Base-by-base conservation (phyloP, 2,888 invertebrate species). In the Phorcus lineatus region DNA sequence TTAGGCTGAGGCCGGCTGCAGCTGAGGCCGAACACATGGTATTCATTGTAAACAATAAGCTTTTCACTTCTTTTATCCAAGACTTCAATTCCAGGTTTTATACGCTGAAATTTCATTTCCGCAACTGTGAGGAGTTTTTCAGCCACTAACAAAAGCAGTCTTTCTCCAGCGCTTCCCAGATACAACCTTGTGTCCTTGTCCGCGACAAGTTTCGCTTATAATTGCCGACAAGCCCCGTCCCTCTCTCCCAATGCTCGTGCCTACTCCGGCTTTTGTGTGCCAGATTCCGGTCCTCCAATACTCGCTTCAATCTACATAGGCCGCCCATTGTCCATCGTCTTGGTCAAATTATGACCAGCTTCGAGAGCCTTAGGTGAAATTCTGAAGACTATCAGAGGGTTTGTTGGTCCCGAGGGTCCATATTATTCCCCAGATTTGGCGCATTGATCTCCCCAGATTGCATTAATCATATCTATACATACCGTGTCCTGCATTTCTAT, bases 41-140 rank as follows among this genome's bases (percentile, higher is more conserved):
- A 80, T 80, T 80, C 67, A 80, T 28, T 22, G 67, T 67, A 80
- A 77, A 80, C 80, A 80, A 80, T 80, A 67, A 76, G 62, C 79
- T 79, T 79, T 79, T 79, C 79, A 79, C 57, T 53, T 79, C 79
- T 79, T 76, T 76, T 80, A 67, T 77, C 28, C 70, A 67, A 36
- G 77, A 62, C 70, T 80, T 76, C 77, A 77, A 80, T 80, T 80
- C 80, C 80, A 76, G 67, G 66, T 77, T 77, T 80, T 80, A 80
- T 77, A 76, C 66, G 80, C 77, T 77, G 77, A 77, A 80, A 80
- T 77, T 62, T 80, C 80, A 80, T 80, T 80, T 80, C 80, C 80
- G 80, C 77, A 67, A 54, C 74, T 67, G 74, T 55, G 70, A 54
- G 62, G 40, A 36, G 77, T 77, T 77, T 77, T 77, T 77, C 77